phyloP scores from a whole-genome alignment of 1,140 invertebrate species.

The Melitaea cinxia region DNA sequence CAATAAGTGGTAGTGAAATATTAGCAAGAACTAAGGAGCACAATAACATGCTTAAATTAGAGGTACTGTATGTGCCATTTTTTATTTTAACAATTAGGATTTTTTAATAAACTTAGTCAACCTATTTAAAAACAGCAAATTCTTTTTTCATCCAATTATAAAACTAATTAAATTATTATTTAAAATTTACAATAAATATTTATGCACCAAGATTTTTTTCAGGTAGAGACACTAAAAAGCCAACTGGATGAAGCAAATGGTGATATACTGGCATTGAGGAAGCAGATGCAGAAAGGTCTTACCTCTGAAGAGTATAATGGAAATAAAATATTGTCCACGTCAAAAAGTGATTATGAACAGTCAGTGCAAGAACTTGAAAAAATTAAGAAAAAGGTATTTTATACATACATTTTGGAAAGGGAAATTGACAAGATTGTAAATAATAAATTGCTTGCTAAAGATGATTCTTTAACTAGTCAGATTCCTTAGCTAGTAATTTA shows the following conservation, averaged over 20 bases:
- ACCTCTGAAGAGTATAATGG: slow-evolving; percentile 39
- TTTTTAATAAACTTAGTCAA: too few species aligned
- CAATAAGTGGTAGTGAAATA: slow-evolving; percentile 73
- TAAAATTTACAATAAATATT: too few species aligned
- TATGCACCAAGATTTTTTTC: neutral
- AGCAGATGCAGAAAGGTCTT: slow-evolving; percentile 59
- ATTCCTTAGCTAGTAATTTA: too few species aligned
- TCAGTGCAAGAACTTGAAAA: slow-evolving; percentile 67
- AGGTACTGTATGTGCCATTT: slow-evolving; percentile 51
- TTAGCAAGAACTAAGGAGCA: slow-evolving; percentile 76
- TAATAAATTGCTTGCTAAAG: too few species aligned
- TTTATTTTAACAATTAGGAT: neutral
- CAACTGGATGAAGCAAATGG: slow-evolving; percentile 70
- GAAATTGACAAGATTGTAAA: too few species aligned
- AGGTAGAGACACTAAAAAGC: slow-evolving; percentile 31
- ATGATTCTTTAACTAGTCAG: too few species aligned
- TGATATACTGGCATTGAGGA: slow-evolving; percentile 66
- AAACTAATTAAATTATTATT: too few species aligned
- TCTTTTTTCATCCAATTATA: too few species aligned
- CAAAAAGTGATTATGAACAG: slow-evolving; percentile 67
- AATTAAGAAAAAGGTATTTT: slow-evolving; percentile 67
- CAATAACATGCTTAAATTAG: slow-evolving; percentile 74
- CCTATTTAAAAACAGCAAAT: too few species aligned
- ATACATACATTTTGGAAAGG: neutral
- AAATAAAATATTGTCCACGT: slow-evolving; percentile 39